Evolutionary conservation across 2,888 invertebrate genomes (phyloP).

Genomic region (Ormyrus thymus): DNA sequence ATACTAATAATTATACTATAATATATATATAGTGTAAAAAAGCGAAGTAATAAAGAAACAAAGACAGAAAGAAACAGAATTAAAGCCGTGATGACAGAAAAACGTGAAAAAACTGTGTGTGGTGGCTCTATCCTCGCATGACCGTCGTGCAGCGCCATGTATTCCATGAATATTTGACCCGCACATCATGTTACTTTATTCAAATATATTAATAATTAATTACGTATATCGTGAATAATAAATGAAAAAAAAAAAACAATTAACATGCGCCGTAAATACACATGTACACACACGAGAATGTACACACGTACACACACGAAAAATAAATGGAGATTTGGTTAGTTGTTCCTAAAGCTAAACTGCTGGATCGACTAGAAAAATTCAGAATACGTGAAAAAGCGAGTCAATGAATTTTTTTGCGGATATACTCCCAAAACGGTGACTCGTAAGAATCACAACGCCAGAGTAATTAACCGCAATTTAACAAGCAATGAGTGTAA

Average conservation of each 20-base stretch:
- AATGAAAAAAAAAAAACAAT: slow-evolving; percentile 60
- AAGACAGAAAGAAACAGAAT: slow-evolving; percentile 33
- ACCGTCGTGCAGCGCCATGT: slow-evolving; percentile 69
- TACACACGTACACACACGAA: slow-evolving; percentile 59
- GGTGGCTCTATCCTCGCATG: slow-evolving; percentile 71
- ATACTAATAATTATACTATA: slow-evolving; percentile 60
- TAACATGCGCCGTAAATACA: slow-evolving; percentile 64
- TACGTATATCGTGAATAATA: slow-evolving; percentile 73
- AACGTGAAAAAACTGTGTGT: slow-evolving; percentile 50
- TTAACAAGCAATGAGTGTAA: slow-evolving; percentile 47
- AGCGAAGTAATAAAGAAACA: slow-evolving; percentile 37
- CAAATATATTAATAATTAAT: slow-evolving; percentile 71
- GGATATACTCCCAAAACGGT: slow-evolving; percentile 39
- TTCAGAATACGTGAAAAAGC: slow-evolving; percentile 25
- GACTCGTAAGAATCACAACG: slow-evolving; percentile 24
- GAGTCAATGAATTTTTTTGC: slow-evolving; percentile 38
- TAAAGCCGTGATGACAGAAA: slow-evolving; percentile 43
- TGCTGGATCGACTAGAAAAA: slow-evolving; percentile 48
- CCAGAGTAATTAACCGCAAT: slow-evolving; percentile 29
- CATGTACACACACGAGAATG: slow-evolving; percentile 53
- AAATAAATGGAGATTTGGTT: slow-evolving; percentile 68
- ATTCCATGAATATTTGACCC: slow-evolving; percentile 74
- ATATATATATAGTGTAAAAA: slow-evolving; percentile 63
- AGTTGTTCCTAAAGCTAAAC: slow-evolving; percentile 72
- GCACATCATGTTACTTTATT: slow-evolving; percentile 73